Evolutionary conservation across 2,113 vertebrate genomes (phyloP).

Genomic region (Pseudopodoces humilis): DNA sequence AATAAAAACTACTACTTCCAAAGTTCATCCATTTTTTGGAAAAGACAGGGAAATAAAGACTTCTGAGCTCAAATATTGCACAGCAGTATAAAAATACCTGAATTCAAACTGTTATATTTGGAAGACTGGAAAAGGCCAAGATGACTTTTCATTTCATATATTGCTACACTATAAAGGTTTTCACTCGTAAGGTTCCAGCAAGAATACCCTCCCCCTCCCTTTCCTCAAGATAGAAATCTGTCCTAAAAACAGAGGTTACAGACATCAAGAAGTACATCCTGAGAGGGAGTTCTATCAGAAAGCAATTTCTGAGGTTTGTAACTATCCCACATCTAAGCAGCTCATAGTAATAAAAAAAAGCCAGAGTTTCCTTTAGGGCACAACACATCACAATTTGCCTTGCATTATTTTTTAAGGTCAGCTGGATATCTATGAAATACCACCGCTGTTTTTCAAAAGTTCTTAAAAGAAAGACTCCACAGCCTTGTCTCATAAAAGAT

Average conservation of each 20-base stretch:
- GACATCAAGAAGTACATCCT: not conserved
- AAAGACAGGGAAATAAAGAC: not conserved
- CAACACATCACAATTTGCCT: not conserved
- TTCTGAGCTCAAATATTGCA: not conserved
- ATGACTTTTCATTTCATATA: not conserved
- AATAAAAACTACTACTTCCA: not conserved
- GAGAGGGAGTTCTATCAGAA: not conserved
- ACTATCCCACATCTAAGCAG: not conserved
- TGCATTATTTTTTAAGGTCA: not conserved
- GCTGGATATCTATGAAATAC: not conserved
- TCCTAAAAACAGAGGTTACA: constrained; percentile 1
- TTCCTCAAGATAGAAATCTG: not conserved
- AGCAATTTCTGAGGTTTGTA: not conserved
- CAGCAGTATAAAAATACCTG: not conserved
- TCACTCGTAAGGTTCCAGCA: not conserved
- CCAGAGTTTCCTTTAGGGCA: not conserved
- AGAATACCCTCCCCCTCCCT: not conserved
- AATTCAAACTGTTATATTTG: not conserved
- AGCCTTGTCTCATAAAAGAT: not conserved
- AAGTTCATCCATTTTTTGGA: not conserved
- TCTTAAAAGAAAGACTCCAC: not conserved
- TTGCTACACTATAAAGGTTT: not conserved
- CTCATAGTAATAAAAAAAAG: not conserved
- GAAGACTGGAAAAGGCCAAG: constrained; percentile 2
- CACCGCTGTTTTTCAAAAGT: not conserved